These are phyloP conservation scores for Brachirus orientalis DNA, from an alignment of 2,113 vertebrate genomes.

Conservation along the genomic window DNA sequence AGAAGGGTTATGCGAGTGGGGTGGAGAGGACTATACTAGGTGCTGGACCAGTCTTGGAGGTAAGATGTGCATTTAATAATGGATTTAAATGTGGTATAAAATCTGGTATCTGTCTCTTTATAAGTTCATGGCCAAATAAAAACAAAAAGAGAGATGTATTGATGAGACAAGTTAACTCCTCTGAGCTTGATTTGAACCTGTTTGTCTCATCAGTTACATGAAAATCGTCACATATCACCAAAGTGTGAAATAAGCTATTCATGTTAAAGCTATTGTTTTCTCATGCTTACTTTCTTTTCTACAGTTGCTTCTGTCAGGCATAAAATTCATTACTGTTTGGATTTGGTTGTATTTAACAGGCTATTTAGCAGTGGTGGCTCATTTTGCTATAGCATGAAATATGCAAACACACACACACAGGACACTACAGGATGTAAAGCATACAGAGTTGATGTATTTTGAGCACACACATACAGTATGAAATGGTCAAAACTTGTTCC, in stretches of 20 bases:
- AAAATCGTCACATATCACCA: neutral
- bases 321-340: neutral
- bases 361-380: constrained; percentile 25
- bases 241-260: neutral
- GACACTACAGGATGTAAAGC: too few relatives aligned
- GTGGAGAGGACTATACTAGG: constrained; percentile 98
- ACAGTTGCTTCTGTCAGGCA: neutral
- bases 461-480: neutral
- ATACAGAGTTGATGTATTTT: too few relatives aligned
- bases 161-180: neutral
- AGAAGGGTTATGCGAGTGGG: constrained; percentile 97
- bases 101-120: neutral
- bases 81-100: neutral
- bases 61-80: constrained; percentile 64
- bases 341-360: constrained; percentile 1
- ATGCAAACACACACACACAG: neutral
- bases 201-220: neutral
- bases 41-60: constrained; percentile 97
- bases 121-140: neutral
- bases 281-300: neutral
- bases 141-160: neutral
- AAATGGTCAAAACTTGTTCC: constrained; percentile 11
- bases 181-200: neutral
- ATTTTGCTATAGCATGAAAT: neutral
- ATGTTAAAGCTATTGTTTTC: neutral